Evolutionary conservation across 2,888 invertebrate species (phyloP).

Genomic region (Pseudococcus viburni): DNA sequence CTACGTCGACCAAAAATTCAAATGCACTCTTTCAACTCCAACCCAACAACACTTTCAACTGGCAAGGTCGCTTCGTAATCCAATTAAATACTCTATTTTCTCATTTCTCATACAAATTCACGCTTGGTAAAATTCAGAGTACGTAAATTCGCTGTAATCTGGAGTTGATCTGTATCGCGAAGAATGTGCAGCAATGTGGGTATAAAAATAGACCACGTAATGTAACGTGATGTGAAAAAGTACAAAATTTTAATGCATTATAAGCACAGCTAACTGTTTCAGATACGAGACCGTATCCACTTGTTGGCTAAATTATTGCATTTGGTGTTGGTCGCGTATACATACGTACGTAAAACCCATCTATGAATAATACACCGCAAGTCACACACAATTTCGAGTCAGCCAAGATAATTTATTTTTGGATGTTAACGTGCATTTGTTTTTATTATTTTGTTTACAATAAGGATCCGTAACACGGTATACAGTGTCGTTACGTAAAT

Average conservation of each 20-base stretch:
- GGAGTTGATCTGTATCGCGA: background rate
- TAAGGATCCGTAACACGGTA: background rate
- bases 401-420: constrained; percentile 44
- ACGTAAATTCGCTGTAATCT: background rate
- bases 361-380: background rate
- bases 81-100: background rate
- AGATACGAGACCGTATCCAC: background rate
- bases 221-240: constrained; percentile 7
- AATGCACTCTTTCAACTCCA: background rate
- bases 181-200: constrained; percentile 5
- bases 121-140: background rate
- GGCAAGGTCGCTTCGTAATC: background rate
- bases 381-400: constrained; percentile 18
- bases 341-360: background rate
- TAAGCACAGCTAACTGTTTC: background rate
- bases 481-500: constrained; percentile 15
- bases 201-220: background rate
- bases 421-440: constrained; percentile 44
- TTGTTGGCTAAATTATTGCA: background rate
- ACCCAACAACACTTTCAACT: background rate
- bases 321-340: background rate
- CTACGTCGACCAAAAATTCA: background rate
- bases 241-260: constrained; percentile 21
- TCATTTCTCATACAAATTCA: background rate
- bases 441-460: constrained; percentile 56